phyloP scores from a whole-genome alignment of 2,888 invertebrate species.

The Heterodera filipjevi region DNA sequence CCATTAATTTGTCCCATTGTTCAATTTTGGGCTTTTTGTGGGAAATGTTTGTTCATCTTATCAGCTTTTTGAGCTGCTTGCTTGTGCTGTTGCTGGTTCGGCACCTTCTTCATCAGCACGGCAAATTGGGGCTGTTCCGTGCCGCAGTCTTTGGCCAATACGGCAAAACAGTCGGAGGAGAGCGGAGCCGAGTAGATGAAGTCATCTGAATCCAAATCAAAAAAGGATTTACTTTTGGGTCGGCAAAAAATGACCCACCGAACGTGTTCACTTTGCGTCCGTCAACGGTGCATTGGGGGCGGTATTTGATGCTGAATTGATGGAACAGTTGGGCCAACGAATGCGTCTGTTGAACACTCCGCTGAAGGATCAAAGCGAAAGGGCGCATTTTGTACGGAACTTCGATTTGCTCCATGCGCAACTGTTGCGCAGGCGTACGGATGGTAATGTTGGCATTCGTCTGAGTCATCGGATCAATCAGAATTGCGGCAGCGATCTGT shows the following conservation, averaged over 20 bases:
- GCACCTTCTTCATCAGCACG: conserved; percentile 60
- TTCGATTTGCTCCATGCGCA: conserved; percentile 45
- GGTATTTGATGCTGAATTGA: conserved; percentile 8
- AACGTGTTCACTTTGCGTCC: conserved; percentile 55
- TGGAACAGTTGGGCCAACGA: conserved; percentile 36
- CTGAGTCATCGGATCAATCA: conserved; percentile 56
- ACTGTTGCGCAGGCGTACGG: conserved; percentile 49
- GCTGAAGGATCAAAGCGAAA: conserved; percentile 25
- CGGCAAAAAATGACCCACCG: conserved; percentile 45
- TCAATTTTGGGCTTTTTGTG: too few relatives aligned
- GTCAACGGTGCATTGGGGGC: conserved; percentile 43
- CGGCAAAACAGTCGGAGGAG: conserved; percentile 62
- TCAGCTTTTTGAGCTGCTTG: not conserved
- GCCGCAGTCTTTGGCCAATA: conserved; percentile 66
- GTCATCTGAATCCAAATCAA: conserved; percentile 9
- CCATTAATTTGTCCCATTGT: too few relatives aligned
- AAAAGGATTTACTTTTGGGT: not conserved
- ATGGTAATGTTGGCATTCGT: conserved; percentile 56
- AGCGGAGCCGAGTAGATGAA: conserved; percentile 18
- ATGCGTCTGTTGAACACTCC: conserved; percentile 22
- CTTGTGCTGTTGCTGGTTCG: conserved; percentile 25
- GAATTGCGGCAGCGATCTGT: conserved; percentile 43
- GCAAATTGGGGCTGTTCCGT: conserved; percentile 61
- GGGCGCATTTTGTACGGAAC: conserved; percentile 36
- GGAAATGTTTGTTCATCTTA: not conserved